These are phyloP conservation scores for Eonycteris spelaea DNA, from an alignment of 2,113 vertebrate species.

Conservation along the genomic window DNA sequence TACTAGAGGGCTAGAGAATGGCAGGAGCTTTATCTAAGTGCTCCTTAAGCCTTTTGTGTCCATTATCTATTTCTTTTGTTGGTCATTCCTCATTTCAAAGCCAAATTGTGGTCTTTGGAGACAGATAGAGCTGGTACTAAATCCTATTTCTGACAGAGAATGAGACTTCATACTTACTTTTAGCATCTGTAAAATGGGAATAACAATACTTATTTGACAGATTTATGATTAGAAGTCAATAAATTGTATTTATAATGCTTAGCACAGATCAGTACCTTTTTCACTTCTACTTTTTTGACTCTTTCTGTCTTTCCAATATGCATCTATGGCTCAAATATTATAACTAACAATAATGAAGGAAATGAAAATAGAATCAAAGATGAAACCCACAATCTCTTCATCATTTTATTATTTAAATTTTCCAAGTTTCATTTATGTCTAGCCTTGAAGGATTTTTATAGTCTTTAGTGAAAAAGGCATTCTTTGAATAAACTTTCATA, in stretches of 20 bases:
- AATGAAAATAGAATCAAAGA: not conserved
- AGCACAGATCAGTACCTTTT: no score
- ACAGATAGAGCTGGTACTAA: not conserved
- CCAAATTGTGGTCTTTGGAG: not conserved
- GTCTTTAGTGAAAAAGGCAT: not conserved
- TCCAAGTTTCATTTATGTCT: not conserved
- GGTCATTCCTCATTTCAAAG: not conserved
- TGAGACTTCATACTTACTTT: not conserved
- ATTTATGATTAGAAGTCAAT: not conserved
- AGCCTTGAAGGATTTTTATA: not conserved
- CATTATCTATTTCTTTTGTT: not conserved
- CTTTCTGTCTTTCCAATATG: not conserved
- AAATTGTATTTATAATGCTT: not conserved
- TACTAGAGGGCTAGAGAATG: not conserved
- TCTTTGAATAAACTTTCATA: constrained; percentile 6
- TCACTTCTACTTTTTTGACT: not conserved
- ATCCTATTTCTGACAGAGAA: not conserved
- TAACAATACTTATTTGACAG: not conserved
- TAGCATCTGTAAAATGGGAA: constrained; percentile 33
- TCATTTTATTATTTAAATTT: not conserved
- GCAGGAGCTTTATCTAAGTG: not conserved
- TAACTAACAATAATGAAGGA: not conserved
- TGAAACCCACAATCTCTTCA: not conserved
- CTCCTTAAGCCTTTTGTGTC: not conserved
- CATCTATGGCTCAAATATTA: not conserved